Conservation (phyloP, 2,888 invertebrate species). For the Yponomeuta cagnagella region DNA sequence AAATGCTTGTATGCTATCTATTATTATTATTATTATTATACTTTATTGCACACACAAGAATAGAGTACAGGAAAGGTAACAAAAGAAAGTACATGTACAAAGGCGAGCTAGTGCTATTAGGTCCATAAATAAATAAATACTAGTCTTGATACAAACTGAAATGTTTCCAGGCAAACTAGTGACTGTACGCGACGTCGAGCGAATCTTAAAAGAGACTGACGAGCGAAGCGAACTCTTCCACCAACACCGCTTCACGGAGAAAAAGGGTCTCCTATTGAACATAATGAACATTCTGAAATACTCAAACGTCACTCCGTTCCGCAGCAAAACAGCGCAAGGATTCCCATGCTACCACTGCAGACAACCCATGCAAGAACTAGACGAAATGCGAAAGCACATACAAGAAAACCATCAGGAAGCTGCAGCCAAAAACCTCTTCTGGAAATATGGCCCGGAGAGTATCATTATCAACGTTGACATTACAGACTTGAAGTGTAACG, state of each 20-base stretch:
- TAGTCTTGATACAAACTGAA: background rate
- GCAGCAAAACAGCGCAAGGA: conserved; percentile 31
- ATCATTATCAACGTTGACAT: conserved; percentile 37
- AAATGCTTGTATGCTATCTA: no score
- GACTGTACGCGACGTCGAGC: conserved; percentile 34
- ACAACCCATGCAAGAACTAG: conserved; percentile 26
- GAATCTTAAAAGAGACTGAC: conserved; percentile 27
- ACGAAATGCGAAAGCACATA: conserved; percentile 27
- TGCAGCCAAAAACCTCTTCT: conserved; percentile 24
- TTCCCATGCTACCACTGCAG: conserved; percentile 39
- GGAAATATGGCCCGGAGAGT: conserved; percentile 29
- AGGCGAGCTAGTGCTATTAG: no score
- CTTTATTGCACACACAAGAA: no score
- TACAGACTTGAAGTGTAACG: conserved; percentile 31
- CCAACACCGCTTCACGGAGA: conserved; percentile 20
- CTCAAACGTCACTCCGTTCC: conserved; percentile 37
- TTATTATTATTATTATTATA: no score
- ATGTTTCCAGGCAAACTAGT: conserved; percentile 35
- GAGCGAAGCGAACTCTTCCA: conserved; percentile 1
- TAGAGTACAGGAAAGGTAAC: no score
- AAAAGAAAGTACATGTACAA: no score
- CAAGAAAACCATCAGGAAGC: conserved; percentile 23
- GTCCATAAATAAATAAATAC: background rate
- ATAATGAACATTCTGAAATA: conserved; percentile 30
- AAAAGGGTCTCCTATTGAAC: conserved; percentile 30